Evolutionary conservation across 2,113 vertebrate genomes (phyloP), one percentile per base, ranked within the genome.

Genomic region (Toxotes jaculatrix): DNA sequence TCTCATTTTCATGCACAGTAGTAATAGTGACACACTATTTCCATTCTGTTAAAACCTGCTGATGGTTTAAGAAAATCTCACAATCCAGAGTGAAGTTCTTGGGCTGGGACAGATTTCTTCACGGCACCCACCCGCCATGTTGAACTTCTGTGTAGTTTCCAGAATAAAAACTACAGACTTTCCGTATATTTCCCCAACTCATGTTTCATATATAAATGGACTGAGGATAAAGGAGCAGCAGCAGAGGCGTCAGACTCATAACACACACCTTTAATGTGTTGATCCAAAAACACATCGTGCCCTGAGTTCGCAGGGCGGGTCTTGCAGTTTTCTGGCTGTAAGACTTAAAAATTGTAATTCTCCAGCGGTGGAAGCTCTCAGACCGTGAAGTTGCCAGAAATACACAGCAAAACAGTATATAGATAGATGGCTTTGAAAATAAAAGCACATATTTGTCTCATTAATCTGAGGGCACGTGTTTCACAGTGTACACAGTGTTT

Each of bases 101-200:
- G 21, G 4, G 55, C 3, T 31, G 49, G 23, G 34, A 13, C 2
- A 4, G 8, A 1, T 71, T 64, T 75, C 42, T 40, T 47, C 31
- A 42, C 21, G 14, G 2, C 49, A 11, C 45, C 61, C 63, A 47
- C 47, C 77, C 78, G 87, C 82, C 87, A 87, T 87, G 76, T 85
- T 84, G 51, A 79, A 67, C 61, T 77, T 88, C 17, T 49, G 49
- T 17, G 0, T 3, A 77, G 34, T 70, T 79, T 80, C 70, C 85
- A 64, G 11, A 73, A 34, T 59, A 14, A 66, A 73, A 76, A 79
- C 57, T 74, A 17, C 17, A 73, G 4, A 64, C 4, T 79, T 90
- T 75, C 57, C 8, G 19, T 55, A 3, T 4, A 7, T 47, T 27
- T 27, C 2, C 38, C 45, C 7, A 51, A 11, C 21, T 38, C 16